A percentile compares a stretch with the other conserved stretches of the same genome.
These are phyloP conservation scores for Amphiprion ocellaris DNA, from an alignment of 2,113 vertebrate species.

Conservation along the genomic window DNA sequence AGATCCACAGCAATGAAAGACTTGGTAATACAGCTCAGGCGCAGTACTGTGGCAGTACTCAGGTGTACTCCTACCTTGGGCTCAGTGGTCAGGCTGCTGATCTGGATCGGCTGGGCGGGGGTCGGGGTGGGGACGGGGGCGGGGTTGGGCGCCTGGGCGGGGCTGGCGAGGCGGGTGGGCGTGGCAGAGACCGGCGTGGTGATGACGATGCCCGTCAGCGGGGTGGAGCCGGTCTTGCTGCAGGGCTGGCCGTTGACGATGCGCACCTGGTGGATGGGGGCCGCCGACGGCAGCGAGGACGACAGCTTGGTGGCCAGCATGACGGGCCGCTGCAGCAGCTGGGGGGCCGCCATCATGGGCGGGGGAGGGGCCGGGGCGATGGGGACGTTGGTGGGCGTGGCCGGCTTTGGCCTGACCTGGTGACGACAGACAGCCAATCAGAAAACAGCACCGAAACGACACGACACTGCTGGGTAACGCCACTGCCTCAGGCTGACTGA, in stretches of 20 bases:
- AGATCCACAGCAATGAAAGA: too few species aligned
- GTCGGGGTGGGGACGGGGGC: slow-evolving; percentile 48
- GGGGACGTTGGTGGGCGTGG: slow-evolving; percentile 93
- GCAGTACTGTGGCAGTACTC: accelerated
- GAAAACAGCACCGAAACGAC: background rate
- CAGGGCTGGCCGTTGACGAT: slow-evolving; percentile 96
- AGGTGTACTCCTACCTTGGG: slow-evolving; percentile 87
- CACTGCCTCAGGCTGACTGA: slow-evolving; percentile 38
- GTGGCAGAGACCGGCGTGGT: slow-evolving; percentile 79
- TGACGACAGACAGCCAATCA: slow-evolving; percentile 49
- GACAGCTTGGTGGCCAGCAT: slow-evolving; percentile 96
- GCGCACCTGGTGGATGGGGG: slow-evolving; percentile 97
- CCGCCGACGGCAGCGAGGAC: slow-evolving; percentile 89
- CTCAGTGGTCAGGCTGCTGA: slow-evolving; percentile 93
- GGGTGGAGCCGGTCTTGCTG: slow-evolving; percentile 80
- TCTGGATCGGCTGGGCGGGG: slow-evolving; percentile 91
- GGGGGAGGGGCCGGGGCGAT: slow-evolving; percentile 97
- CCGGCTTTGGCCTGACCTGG: slow-evolving; percentile 94
- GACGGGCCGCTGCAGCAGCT: slow-evolving; percentile 95
- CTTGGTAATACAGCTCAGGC: background rate
- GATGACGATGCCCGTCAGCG: slow-evolving; percentile 96
- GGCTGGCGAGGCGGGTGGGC: slow-evolving; percentile 87
- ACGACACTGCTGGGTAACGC: slow-evolving; percentile 49
- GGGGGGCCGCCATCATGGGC: slow-evolving; percentile 97
- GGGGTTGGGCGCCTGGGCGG: slow-evolving; percentile 77